Evolutionary conservation across 2,888 invertebrate genomes (phyloP).

Genomic region (Gibbula magus): DNA sequence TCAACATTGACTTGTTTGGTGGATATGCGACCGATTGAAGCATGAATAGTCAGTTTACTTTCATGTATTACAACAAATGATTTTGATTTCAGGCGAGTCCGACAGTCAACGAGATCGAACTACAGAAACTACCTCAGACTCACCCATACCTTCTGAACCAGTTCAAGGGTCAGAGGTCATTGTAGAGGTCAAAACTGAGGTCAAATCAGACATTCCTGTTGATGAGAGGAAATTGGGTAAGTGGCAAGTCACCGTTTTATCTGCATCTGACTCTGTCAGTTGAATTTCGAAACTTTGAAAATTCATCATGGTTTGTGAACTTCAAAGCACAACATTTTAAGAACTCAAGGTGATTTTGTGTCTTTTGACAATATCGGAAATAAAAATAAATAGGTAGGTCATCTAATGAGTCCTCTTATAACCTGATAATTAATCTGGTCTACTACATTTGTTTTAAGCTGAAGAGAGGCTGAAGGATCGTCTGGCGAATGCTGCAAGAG

Average conservation of each 20-base stretch:
- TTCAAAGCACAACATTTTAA: background rate
- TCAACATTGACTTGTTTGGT: too few relatives aligned
- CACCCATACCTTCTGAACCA: background rate
- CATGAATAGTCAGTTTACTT: too few relatives aligned
- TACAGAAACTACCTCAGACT: background rate
- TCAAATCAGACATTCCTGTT: constrained; percentile 32
- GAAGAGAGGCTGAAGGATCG: constrained; percentile 73
- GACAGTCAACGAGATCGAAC: constrained; percentile 4
- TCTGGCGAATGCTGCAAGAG: constrained; percentile 73
- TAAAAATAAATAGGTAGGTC: background rate
- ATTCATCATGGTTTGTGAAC: background rate
- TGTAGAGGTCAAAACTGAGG: constrained; percentile 22
- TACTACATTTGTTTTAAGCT: constrained; percentile 54
- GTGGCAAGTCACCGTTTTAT: background rate
- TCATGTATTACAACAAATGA: too few relatives aligned
- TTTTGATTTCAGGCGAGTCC: background rate
- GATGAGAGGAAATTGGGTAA: constrained; percentile 40
- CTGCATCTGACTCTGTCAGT: background rate
- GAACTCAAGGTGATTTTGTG: background rate
- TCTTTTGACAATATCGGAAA: background rate
- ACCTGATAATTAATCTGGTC: too few relatives aligned
- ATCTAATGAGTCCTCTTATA: background rate
- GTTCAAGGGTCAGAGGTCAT: constrained; percentile 23
- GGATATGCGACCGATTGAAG: too few relatives aligned
- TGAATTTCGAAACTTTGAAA: background rate